Evolutionary conservation across 2,888 invertebrate genomes (phyloP).

Genomic region (Norana najaformis): DNA sequence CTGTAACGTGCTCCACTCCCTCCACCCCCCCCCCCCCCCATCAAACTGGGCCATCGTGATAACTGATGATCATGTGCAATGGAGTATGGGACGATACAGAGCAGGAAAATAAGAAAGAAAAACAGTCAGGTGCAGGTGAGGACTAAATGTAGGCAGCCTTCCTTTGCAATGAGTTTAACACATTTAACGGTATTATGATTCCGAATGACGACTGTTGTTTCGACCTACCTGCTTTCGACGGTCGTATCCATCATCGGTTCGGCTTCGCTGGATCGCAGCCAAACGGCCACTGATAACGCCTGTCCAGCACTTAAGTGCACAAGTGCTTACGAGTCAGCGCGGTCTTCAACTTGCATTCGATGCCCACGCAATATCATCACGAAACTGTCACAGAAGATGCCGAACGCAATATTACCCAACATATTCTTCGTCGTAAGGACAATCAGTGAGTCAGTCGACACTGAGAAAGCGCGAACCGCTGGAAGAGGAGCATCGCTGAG

Average conservation of each 20-base stretch:
- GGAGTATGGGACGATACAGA: not conserved
- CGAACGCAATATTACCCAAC: not conserved
- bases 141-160: not conserved
- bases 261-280: not conserved
- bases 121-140: not conserved
- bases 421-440: not conserved
- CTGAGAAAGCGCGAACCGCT: not conserved
- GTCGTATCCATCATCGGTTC: not conserved
- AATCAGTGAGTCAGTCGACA: not conserved
- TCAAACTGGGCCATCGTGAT: not conserved
- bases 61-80: not conserved
- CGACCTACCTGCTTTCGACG: not conserved
- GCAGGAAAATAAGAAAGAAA: not conserved
- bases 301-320: not conserved
- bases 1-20: not conserved
- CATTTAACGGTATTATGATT: not conserved
- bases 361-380: not conserved
- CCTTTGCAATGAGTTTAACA: not conserved
- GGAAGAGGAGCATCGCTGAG: conserved; percentile 4
- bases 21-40: not conserved
- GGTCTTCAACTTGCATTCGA: not conserved
- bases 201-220: not conserved
- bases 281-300: not conserved
- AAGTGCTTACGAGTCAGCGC: not conserved
- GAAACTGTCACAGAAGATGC: not conserved